Evolutionary conservation across 2,888 invertebrate species (phyloP).

Genomic region (Proisotoma minuta): DNA sequence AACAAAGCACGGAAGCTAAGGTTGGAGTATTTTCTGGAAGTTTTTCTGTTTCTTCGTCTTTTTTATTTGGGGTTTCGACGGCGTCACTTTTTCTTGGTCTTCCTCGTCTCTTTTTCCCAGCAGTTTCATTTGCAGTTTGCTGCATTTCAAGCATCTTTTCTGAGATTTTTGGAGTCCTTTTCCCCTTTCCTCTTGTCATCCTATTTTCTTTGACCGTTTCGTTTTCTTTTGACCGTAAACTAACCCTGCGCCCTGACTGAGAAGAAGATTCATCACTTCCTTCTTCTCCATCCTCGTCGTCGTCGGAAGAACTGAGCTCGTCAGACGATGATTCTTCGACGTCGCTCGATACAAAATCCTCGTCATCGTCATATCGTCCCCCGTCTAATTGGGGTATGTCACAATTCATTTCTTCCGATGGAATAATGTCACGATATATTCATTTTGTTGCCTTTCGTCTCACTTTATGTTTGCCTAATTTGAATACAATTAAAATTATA

Average conservation of each 20-base stretch:
- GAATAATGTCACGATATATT: too few relatives aligned
- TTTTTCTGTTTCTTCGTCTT: neutral
- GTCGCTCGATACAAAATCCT: neutral
- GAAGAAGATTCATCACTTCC: neutral
- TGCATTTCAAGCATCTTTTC: too few relatives aligned
- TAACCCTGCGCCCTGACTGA: too few relatives aligned
- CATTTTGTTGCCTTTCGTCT: too few relatives aligned
- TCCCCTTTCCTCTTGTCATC: neutral
- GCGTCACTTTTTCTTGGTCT: neutral
- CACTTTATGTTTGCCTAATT: too few relatives aligned
- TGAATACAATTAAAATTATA: too few relatives aligned
- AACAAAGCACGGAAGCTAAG: constrained; percentile 25
- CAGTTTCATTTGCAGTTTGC: too few relatives aligned
- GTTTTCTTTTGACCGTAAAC: neutral
- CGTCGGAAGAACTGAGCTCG: neutral
- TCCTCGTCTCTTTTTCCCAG: neutral
- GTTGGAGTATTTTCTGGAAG: constrained; percentile 19
- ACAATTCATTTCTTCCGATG: too few relatives aligned
- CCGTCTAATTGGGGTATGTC: constrained; percentile 9
- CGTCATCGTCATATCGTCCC: constrained; percentile 3
- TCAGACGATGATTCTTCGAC: neutral
- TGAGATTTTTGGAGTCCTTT: too few relatives aligned
- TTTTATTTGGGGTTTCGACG: neutral
- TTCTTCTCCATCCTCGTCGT: constrained; percentile 8
- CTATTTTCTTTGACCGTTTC: neutral